Percentiles rank a stretch among this genome's conserved stretches.
Evolutionary conservation across 2,113 vertebrate species (phyloP).

Genomic region (Fregetta grallaria): DNA sequence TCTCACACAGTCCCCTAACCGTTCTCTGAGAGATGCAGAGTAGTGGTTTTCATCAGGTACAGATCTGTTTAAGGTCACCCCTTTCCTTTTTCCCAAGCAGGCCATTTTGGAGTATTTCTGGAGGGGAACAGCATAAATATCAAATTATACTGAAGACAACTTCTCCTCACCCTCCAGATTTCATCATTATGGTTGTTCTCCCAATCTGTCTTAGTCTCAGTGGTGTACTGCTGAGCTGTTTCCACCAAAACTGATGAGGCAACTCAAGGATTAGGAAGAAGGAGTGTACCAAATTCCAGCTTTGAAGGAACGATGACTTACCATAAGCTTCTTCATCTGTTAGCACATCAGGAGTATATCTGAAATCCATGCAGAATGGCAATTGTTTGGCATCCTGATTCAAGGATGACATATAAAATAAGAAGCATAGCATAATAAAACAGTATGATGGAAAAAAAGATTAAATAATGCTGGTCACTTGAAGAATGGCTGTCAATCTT

Average conservation of each 20-base stretch:
- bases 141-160: not conserved
- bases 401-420: not conserved
- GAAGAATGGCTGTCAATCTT: not conserved
- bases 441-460: not conserved
- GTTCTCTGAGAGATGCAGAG: not conserved
- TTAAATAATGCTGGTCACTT: not conserved
- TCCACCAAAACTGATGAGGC: not conserved
- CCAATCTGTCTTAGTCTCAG: not conserved
- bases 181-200: not conserved
- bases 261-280: not conserved
- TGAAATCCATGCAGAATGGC: conserved; percentile 83
- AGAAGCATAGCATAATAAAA: not conserved
- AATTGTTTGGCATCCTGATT: conserved; percentile 73
- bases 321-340: conserved; percentile 79
- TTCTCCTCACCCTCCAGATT: not conserved
- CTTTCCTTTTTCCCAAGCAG: conserved; percentile 73
- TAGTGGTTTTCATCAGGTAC: not conserved
- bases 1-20: not conserved
- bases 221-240: not conserved
- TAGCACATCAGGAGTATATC: conserved; percentile 79
- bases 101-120: conserved; percentile 77
- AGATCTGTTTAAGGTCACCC: conserved; percentile 50
- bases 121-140: not conserved
- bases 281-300: not conserved
- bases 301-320: conserved; percentile 41